Percentiles rank a stretch among this genome's conserved stretches.
Conservation (phyloP, 2,888 invertebrate species). For the Cephus sareptanus region DNA sequence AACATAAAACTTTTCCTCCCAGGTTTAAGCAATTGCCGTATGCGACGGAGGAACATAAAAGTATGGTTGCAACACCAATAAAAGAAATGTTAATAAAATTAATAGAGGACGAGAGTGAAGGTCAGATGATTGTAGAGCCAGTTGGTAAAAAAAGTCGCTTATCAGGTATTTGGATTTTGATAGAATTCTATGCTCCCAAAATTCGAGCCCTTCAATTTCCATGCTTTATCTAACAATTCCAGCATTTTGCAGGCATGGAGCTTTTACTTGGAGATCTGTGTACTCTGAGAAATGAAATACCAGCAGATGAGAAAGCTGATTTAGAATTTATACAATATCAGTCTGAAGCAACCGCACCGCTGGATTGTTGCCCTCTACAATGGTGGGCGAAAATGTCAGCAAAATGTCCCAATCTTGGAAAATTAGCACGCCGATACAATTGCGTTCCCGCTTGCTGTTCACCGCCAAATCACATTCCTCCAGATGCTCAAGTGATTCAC, state of each 20-base stretch:
- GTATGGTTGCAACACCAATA: slow-evolving; percentile 35
- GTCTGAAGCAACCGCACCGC: slow-evolving; percentile 47
- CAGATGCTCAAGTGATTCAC: slow-evolving; percentile 35
- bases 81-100: slow-evolving; percentile 39
- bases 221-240: not conserved
- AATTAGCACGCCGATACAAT: slow-evolving; percentile 43
- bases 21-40: slow-evolving; percentile 52
- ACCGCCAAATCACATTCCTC: slow-evolving; percentile 39
- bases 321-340: slow-evolving; percentile 56
- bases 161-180: slow-evolving; percentile 51
- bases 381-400: slow-evolving; percentile 47
- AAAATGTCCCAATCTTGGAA: slow-evolving; percentile 47
- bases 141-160: slow-evolving; percentile 58
- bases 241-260: slow-evolving; percentile 45
- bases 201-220: slow-evolving; percentile 13
- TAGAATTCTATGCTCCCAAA: not conserved
- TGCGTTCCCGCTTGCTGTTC: slow-evolving; percentile 48
- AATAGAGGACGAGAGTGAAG: slow-evolving; percentile 41
- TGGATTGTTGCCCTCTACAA: slow-evolving; percentile 53
- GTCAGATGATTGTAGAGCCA: slow-evolving; percentile 43
- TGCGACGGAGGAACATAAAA: slow-evolving; percentile 42
- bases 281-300: slow-evolving; percentile 52
- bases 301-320: slow-evolving; percentile 64
- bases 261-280: slow-evolving; percentile 46
- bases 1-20: not conserved